These are phyloP conservation scores for Entomobrya proxima DNA, from an alignment of 2,888 invertebrate genomes.

Conservation along the genomic window DNA sequence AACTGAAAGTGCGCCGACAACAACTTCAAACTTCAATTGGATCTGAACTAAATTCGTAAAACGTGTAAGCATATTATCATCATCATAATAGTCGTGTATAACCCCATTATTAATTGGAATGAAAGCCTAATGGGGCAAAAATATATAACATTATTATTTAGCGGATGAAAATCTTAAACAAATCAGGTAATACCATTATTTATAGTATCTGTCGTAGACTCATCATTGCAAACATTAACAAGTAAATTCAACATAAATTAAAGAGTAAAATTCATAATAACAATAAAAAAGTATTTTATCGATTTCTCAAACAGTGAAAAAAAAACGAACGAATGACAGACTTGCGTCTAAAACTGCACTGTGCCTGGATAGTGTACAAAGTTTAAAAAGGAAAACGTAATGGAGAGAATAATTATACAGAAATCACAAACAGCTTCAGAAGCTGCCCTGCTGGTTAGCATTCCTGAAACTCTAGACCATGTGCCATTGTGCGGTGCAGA, in stretches of 20 bases:
- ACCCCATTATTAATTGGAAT: conserved; percentile 65
- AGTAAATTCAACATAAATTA: conserved; percentile 4
- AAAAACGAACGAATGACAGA: conserved; percentile 28
- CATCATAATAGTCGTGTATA: neutral
- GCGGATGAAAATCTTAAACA: conserved; percentile 52
- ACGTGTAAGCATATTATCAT: no score
- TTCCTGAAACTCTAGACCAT: conserved; percentile 75
- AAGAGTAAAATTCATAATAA: conserved; percentile 16
- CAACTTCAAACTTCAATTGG: no score
- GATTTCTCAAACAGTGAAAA: conserved; percentile 50
- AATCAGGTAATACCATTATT: conserved; percentile 66
- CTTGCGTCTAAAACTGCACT: conserved; percentile 32
- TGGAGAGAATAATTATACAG: conserved; percentile 53
- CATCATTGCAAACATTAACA: conserved; percentile 7
- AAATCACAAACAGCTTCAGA: conserved; percentile 64
- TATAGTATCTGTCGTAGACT: conserved; percentile 36
- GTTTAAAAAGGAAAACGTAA: conserved; percentile 60
- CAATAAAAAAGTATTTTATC: conserved; percentile 45
- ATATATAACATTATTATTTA: conserved; percentile 37
- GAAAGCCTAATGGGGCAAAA: conserved; percentile 67
- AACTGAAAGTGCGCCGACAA: no score
- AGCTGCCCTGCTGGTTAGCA: conserved; percentile 70
- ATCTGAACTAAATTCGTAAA: no score
- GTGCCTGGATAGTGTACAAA: conserved; percentile 49
- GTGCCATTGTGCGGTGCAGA: conserved; percentile 77